Base-by-base conservation (phyloP, 2,888 invertebrate species). In the Sericinus montela region DNA sequence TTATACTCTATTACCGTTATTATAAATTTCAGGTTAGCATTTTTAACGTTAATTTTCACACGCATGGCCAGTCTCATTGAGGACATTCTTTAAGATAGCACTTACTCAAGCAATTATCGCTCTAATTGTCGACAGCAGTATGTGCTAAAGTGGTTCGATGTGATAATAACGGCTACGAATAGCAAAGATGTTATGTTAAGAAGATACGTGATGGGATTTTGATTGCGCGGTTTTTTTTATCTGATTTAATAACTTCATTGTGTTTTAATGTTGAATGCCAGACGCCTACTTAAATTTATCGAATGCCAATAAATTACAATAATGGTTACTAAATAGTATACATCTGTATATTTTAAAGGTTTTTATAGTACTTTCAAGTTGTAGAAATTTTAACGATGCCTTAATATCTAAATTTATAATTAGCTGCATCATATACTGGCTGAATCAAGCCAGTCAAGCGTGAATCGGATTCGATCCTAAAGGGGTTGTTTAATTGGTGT, bases 231-330 rank as follows among this genome's bases (percentile, higher is more conserved):
- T 13, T 43, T 19, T 48, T 43, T 38, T 48, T 42, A 14, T 19
- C 35, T 4, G 1, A 16, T 47, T 30, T 47, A 42, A 38, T 43
- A 38, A 37, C 43, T 38, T 48, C 32, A 43, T 38, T 38, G 38
- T 38, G 15, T 43, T 32, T 45, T 30, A 30, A 39, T 38, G 19
- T 42, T 36, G 25, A 14, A 43, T 8, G 23, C 43, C 48, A 36
- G 42, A 32, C 37, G 37, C 36, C 25, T 35, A 35, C 25, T 34
- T 39, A 23, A 29, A 37, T 37, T 30, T 38, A 34, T 40, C 6
- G 35, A 6, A 15, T 34, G 38, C 19, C 19, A 7, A 41, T 37
- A 30, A 48, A 43, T 38, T 38, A 37, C 15, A 13, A 16, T 43
- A 43, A 43, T 43, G 15, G 32, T n/a, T 34, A 11, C 25, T 38